Evolutionary conservation across 2,113 vertebrate species (phyloP).

Genomic region (Hassar affinis): DNA sequence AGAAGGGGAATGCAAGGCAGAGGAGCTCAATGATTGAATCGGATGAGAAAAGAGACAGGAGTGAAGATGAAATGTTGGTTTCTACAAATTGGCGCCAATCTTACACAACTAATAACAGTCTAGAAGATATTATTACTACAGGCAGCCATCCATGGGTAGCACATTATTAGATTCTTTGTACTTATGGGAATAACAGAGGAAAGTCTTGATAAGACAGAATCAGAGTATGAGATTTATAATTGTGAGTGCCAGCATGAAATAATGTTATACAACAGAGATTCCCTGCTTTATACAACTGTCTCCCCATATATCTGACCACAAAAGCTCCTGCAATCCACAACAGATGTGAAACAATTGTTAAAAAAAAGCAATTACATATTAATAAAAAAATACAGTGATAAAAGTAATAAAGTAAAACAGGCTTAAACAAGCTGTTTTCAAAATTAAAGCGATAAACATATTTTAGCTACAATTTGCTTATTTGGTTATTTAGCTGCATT

Average conservation of each 20-base stretch:
- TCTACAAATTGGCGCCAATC: not conserved
- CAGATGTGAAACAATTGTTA: too few species aligned
- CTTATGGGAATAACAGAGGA: not conserved
- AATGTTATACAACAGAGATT: not conserved
- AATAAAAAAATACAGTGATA: too few species aligned
- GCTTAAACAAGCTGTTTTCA: not conserved
- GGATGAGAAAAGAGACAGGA: not conserved
- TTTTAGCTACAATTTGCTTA: not conserved
- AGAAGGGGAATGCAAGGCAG: constrained; percentile 21
- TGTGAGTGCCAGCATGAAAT: not conserved
- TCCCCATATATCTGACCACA: not conserved
- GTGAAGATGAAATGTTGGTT: not conserved
- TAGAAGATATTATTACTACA: not conserved
- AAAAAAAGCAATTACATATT: too few species aligned
- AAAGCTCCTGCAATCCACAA: not conserved
- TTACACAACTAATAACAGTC: constrained; percentile 9
- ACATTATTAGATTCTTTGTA: not conserved
- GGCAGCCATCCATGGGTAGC: not conserved
- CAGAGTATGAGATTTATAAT: not conserved
- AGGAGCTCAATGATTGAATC: constrained; percentile 8
- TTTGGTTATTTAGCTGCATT: not conserved
- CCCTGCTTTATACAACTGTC: not conserved
- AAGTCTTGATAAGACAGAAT: not conserved
- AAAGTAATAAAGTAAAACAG: too few species aligned
- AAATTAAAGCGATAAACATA: not conserved